Base-by-base conservation (phyloP, 2,113 vertebrate species). In the Telmatochromis bifrenatus region DNA sequence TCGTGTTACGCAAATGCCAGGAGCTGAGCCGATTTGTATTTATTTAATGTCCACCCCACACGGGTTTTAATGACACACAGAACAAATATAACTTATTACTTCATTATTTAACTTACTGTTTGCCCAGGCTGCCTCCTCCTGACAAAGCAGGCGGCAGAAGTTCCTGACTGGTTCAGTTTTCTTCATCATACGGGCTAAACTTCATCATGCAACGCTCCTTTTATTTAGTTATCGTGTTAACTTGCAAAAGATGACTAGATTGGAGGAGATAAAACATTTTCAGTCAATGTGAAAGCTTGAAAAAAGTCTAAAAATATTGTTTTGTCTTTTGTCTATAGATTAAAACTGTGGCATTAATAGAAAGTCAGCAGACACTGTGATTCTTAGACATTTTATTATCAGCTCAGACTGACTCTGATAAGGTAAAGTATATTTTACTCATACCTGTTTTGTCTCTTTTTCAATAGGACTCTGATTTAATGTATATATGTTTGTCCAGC, bases 71-170 rank as follows among this genome's bases (percentile, higher is more conserved):
- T 35, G 33, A 65, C 60, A 65, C 19, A 65, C 60, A 65, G 15
- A 47, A 8, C 42, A 75, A 75, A 31, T 49, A 26, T 31, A 77
- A 49, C 45, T 77, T 49, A 77, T 31, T 49, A 19, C 23, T 49
- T 75, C 9, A 75, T 28, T 75, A 75, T 75, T 7, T 75, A 11
- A 75, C 6, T 28, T 49, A 75, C 33, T 21, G 60, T 68, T 65
- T 45, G 4, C 9, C 9, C 42, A 47, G 26, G 15, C 70, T 49
- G 70, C 42, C 23, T 75, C 0, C 1, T 75, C 23, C 42, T 47
- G 42, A 75, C 42, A 12, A 49, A 49, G 23, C 42, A 49, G 23
- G 68, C 21, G 4, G 14, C 39, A 45, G n/a, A 73, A 0, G 68
- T 28, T 73, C 8, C 13, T 70, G 65, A 70, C 3, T 45, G 21